Conservation (phyloP, 2,113 vertebrate species). For the Pterophyllum scalare region DNA sequence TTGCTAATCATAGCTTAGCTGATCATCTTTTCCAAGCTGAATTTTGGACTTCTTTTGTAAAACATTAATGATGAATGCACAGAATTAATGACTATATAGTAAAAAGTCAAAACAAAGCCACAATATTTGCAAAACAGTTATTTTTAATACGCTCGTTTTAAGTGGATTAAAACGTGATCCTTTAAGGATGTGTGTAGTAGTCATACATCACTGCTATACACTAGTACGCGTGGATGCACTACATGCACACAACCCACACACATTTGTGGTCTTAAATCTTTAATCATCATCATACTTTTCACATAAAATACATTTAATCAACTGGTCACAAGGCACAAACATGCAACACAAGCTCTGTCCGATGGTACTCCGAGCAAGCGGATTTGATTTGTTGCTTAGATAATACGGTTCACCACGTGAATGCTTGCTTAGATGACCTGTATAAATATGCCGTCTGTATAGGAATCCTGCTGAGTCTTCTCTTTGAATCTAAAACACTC, state of each 20-base stretch:
- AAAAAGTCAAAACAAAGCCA: not conserved
- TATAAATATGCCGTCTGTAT: conserved; percentile 6
- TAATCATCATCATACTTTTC: not conserved
- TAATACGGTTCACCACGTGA: not conserved
- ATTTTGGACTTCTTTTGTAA: not conserved
- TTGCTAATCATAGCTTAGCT: not conserved
- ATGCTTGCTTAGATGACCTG: conserved; percentile 1
- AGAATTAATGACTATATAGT: not conserved
- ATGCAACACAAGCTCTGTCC: not conserved
- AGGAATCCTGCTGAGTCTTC: not conserved
- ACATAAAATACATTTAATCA: conserved; percentile 33
- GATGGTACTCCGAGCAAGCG: not conserved
- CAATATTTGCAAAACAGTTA: not conserved
- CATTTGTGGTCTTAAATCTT: not conserved
- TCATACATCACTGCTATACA: not conserved
- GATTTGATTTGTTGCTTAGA: not conserved
- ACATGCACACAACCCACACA: not conserved
- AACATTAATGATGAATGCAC: not conserved
- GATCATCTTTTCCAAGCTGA: not conserved
- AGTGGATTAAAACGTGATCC: not conserved
- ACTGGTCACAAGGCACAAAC: not conserved
- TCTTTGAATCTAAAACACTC: conserved; percentile 50
- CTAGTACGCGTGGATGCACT: not conserved
- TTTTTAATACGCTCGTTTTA: not conserved
- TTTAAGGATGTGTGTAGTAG: not conserved